A percentile compares a stretch with the other conserved stretches of the same genome.
Conservation (phyloP, 2,797 vertebrate genomes). For the Parambassis ranga region DNA sequence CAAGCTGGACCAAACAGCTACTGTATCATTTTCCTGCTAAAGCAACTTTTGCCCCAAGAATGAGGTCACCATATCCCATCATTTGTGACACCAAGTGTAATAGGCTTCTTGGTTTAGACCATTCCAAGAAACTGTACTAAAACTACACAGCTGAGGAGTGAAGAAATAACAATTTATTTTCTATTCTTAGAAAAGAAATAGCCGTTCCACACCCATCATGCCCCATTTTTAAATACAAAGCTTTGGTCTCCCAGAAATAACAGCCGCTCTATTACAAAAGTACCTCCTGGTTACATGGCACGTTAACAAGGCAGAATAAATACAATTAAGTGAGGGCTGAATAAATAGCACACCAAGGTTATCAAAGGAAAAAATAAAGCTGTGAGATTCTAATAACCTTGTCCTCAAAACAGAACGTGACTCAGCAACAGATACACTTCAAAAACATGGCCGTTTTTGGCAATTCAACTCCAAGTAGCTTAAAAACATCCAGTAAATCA, state of each 20-base stretch:
- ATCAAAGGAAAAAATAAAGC: constrained; percentile 40
- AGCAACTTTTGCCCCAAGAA: background rate
- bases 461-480: constrained; percentile 45
- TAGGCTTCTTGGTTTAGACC: background rate
- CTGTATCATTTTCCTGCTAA: background rate
- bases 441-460: constrained; percentile 17
- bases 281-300: constrained; percentile 43
- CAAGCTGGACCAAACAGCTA: background rate
- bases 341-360: constrained; percentile 43
- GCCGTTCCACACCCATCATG: background rate
- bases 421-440: constrained; percentile 21
- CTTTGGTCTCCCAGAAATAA: constrained; percentile 20
- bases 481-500: constrained; percentile 61
- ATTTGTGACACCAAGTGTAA: background rate
- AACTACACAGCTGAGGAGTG: background rate
- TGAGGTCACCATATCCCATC: background rate
- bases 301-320: constrained; percentile 34
- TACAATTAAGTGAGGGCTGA: constrained; percentile 20
- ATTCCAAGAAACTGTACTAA: background rate
- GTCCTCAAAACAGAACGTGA: constrained; percentile 49
- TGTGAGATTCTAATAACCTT: constrained; percentile 24
- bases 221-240: background rate
- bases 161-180: background rate
- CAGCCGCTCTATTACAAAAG: constrained; percentile 26
- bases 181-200: constrained; percentile 16